Percentiles rank a stretch among this genome's conserved stretches.
phyloP scores from a whole-genome alignment of 2,113 vertebrate genomes.

The Alaudala cheleensis region DNA sequence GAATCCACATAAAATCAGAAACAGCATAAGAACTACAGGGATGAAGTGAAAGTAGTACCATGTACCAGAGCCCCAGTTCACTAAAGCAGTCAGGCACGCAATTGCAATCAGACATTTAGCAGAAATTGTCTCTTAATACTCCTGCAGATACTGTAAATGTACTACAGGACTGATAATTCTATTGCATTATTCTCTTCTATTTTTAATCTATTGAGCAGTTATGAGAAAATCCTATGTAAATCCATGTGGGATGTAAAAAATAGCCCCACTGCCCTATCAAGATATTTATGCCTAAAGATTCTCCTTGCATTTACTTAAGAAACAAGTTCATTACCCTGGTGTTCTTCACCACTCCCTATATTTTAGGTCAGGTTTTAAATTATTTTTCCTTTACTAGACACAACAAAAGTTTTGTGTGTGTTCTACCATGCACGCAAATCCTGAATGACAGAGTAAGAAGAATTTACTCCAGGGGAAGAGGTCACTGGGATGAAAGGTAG shows the following conservation, averaged over 20 bases:
- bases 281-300: not conserved
- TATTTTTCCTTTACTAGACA: not conserved
- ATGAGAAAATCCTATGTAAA: not conserved
- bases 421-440: not conserved
- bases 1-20: not conserved
- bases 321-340: not conserved
- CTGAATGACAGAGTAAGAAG: not conserved
- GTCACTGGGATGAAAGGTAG: slow-evolving; percentile 11
- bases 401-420: not conserved
- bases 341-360: not conserved
- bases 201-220: not conserved
- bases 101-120: not conserved
- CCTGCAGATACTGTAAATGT: not conserved
- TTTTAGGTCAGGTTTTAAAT: not conserved
- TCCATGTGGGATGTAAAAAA: not conserved
- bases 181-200: not conserved
- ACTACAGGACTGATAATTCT: not conserved
- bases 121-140: not conserved
- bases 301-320: not conserved
- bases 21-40: not conserved
- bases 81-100: not conserved
- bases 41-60: not conserved
- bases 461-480: slow-evolving; percentile 23
- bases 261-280: not conserved
- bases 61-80: accelerated